A percentile compares a stretch with the other conserved stretches of the same genome.
Evolutionary conservation across 2,113 vertebrate genomes (phyloP).

Genomic region (Centropus bengalensis): DNA sequence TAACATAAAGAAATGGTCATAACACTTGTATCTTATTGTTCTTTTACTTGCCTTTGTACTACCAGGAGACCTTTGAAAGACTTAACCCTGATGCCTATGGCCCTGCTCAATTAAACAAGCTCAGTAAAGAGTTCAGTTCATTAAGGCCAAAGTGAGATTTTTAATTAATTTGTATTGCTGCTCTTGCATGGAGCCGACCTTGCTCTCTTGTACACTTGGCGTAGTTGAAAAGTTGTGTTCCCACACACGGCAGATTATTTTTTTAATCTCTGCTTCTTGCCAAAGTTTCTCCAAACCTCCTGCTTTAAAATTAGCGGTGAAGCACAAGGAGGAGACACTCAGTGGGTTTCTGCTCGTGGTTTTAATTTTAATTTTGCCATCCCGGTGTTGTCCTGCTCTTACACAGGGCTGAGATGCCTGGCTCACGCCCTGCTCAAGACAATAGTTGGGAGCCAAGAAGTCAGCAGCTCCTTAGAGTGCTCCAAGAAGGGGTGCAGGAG

Average conservation of each 20-base stretch:
- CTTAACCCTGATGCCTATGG: neutral
- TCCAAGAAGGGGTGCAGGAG: neutral
- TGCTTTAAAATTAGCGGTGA: neutral
- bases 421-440: neutral
- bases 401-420: neutral
- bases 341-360: neutral
- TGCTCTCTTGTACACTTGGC: neutral
- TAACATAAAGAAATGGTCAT: neutral
- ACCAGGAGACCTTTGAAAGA: neutral
- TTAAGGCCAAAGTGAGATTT: neutral
- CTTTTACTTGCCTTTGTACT: neutral
- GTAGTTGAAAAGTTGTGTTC: neutral
- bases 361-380: neutral
- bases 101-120: neutral
- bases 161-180: neutral
- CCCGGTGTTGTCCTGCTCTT: neutral
- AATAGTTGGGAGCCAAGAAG: neutral
- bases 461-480: neutral
- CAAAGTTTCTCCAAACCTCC: conserved; percentile 11
- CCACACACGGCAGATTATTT: neutral
- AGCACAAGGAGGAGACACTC: neutral
- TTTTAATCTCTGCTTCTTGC: conserved; percentile 26
- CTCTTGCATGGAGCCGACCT: neutral
- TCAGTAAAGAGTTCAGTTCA: neutral
- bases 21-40: neutral